A percentile compares a stretch with the other conserved stretches of the same genome.
Conservation (phyloP, 2,113 vertebrate species). For the Osmerus eperlanus region DNA sequence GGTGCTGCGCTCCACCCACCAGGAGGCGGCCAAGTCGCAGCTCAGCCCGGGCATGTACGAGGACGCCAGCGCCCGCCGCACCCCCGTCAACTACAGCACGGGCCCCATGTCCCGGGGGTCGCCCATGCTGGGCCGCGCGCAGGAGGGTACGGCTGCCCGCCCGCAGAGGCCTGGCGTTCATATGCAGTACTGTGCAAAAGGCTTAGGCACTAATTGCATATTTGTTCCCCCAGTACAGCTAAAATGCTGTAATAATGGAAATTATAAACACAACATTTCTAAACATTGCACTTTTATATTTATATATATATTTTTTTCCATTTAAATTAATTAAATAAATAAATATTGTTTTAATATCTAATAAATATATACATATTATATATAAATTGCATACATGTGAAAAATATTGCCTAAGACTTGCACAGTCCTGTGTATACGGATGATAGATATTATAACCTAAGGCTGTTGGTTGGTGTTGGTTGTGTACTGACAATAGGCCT, state of each 20-base stretch:
- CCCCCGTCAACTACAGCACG: slow-evolving; percentile 89
- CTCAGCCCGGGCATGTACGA: slow-evolving; percentile 96
- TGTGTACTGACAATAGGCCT: not conserved
- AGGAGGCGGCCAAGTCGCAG: slow-evolving; percentile 88
- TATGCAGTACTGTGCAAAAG: no score
- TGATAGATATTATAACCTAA: no score
- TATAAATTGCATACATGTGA: no score
- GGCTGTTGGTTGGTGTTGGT: no score
- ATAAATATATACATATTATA: no score
- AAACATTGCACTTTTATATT: no score
- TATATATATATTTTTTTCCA: no score
- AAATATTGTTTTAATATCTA: no score
- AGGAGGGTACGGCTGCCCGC: slow-evolving; percentile 78
- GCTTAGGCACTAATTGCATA: not conserved
- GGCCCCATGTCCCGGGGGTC: slow-evolving; percentile 88
- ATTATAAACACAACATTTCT: no score
- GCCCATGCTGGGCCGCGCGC: slow-evolving; percentile 82
- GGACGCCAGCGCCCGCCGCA: slow-evolving; percentile 86
- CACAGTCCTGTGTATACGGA: no score
- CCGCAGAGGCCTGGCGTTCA: not conserved
- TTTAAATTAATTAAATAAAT: no score
- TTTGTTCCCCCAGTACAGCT: not conserved
- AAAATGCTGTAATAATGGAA: slow-evolving; percentile 6
- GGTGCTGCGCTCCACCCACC: slow-evolving; percentile 92
- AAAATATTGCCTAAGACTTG: no score